Conservation (phyloP, 1,140 invertebrate genomes). For the Nixonia krombeini region DNA sequence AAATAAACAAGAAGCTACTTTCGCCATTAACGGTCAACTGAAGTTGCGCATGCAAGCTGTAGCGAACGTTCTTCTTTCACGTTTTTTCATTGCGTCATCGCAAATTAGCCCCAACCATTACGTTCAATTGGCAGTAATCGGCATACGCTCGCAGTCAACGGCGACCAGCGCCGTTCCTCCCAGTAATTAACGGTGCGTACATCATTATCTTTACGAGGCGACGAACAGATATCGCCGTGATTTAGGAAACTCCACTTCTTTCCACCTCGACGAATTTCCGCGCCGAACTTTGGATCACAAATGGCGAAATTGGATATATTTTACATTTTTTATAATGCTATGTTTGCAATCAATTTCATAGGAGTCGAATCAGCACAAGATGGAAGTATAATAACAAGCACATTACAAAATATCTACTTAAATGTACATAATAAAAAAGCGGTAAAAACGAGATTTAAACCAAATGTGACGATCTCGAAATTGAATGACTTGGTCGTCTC, state of each 20-base stretch:
- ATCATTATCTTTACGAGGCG: background rate
- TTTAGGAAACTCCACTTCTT: background rate
- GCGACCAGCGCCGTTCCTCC: background rate
- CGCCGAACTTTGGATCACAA: too few species aligned
- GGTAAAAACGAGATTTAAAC: too few species aligned
- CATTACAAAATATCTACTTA: too few species aligned
- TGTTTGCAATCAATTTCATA: too few species aligned
- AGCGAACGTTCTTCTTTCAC: background rate
- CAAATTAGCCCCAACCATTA: background rate
- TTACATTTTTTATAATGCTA: too few species aligned
- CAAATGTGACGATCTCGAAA: too few species aligned
- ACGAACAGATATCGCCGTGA: background rate
- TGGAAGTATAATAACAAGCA: too few species aligned
- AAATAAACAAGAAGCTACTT: background rate
- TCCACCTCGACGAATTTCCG: too few species aligned
- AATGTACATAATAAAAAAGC: too few species aligned
- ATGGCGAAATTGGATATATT: too few species aligned
- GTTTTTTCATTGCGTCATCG: background rate
- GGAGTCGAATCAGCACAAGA: too few species aligned
- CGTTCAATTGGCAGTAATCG: slow-evolving; percentile 1
- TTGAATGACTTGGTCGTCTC: too few species aligned
- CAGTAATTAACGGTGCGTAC: slow-evolving; percentile 1
- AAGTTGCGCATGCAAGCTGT: background rate
- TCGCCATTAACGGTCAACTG: background rate
- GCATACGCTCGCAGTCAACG: background rate